Conservation (phyloP, 2,797 vertebrate species). For the Kryptopterus vitreolus region DNA sequence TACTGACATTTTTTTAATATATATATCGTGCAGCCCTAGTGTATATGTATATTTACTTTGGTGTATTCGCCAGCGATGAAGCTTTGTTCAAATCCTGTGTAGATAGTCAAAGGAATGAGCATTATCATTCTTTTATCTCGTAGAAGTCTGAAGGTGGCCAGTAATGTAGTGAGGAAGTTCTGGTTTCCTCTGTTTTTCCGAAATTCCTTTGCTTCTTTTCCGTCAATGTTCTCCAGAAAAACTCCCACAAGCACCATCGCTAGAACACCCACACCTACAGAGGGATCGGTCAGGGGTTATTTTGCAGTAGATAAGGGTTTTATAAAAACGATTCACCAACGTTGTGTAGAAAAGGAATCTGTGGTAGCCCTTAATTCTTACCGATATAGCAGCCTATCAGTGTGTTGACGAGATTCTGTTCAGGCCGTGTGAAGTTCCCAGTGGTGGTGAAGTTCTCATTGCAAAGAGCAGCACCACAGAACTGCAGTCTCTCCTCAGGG, state of each 20-base stretch:
- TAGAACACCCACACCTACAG: slow-evolving; percentile 82
- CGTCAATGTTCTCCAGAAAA: slow-evolving; percentile 82
- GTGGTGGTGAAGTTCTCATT: slow-evolving; percentile 49
- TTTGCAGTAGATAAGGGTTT: not conserved
- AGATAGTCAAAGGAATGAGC: slow-evolving; percentile 88
- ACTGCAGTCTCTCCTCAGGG: slow-evolving; percentile 65
- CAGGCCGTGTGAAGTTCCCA: slow-evolving; percentile 58
- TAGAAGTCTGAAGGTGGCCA: slow-evolving; percentile 84
- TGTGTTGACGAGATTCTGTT: slow-evolving; percentile 63
- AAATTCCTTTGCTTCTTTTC: slow-evolving; percentile 58
- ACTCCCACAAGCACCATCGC: slow-evolving; percentile 78
- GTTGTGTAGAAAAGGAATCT: not conserved
- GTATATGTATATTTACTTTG: slow-evolving; percentile 84
- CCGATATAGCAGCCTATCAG: slow-evolving; percentile 74
- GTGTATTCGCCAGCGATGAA: slow-evolving; percentile 93
- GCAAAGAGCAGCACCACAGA: slow-evolving; percentile 71
- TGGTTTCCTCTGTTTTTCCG: slow-evolving; percentile 58
- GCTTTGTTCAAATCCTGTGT: slow-evolving; percentile 91
- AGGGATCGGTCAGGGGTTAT: not conserved
- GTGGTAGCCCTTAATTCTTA: slow-evolving; percentile 24
- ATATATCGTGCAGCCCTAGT: too few species aligned
- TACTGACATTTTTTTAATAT: too few species aligned
- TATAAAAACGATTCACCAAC: not conserved
- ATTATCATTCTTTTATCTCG: slow-evolving; percentile 80
- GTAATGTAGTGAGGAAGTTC: slow-evolving; percentile 75